These are phyloP conservation scores for Drosophila ercepeae DNA, from an alignment of 1,140 invertebrate species.

Conservation along the genomic window DNA sequence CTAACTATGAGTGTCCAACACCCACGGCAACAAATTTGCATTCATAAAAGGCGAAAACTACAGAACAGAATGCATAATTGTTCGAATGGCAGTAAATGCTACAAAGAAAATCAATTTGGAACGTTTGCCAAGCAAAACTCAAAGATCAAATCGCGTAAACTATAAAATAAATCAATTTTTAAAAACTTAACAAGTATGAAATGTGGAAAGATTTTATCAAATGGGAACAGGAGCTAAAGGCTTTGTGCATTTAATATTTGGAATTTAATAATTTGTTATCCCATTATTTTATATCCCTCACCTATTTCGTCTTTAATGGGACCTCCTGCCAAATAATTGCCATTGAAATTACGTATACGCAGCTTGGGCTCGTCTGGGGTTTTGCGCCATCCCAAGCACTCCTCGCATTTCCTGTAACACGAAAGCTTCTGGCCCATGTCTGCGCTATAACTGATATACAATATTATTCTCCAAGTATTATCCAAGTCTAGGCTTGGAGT, in stretches of 20 bases:
- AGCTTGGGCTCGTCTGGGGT: slow-evolving; percentile 14
- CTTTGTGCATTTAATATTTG: background rate
- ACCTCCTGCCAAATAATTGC: slow-evolving; percentile 19
- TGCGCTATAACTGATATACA: background rate
- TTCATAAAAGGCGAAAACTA: slow-evolving; percentile 41
- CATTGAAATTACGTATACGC: slow-evolving; percentile 40
- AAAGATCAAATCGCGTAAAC: slow-evolving; percentile 24
- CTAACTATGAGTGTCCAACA: slow-evolving; percentile 33
- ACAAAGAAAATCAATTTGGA: slow-evolving; percentile 35
- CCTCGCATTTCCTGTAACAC: slow-evolving; percentile 11
- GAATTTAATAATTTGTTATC: too few species aligned
- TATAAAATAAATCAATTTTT: slow-evolving; percentile 20
- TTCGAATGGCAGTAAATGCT: slow-evolving; percentile 5
- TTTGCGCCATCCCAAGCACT: slow-evolving; percentile 18
- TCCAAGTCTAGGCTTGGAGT: slow-evolving; percentile 4
- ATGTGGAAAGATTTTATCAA: slow-evolving; percentile 2
- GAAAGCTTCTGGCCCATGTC: slow-evolving; percentile 37
- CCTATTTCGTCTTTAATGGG: slow-evolving; percentile 21
- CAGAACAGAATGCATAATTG: slow-evolving; percentile 50
- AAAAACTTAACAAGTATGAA: background rate
- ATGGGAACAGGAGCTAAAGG: background rate
- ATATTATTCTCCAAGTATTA: background rate
- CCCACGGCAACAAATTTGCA: slow-evolving; percentile 47
- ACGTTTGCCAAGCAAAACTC: slow-evolving; percentile 3
- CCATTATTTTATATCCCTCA: background rate